These are phyloP conservation scores for Staurois parvus DNA, from an alignment of 2,797 vertebrate species.

Conservation along the genomic window DNA sequence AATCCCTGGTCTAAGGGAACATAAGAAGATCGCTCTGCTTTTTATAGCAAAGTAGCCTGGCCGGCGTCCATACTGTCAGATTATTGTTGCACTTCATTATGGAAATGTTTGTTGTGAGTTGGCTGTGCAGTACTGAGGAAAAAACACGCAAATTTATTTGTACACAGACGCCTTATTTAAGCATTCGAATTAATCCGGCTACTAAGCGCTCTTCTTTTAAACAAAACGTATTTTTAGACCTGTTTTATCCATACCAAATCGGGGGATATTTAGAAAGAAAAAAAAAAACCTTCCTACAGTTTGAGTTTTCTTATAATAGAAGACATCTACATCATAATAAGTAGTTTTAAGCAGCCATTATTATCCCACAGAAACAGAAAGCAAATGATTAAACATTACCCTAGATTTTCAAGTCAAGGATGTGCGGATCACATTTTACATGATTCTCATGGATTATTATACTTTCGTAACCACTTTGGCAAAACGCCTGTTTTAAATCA, in stretches of 20 bases:
- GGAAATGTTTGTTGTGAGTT: constrained; percentile 2
- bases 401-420: background rate
- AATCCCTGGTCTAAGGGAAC: constrained; percentile 26
- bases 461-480: no score
- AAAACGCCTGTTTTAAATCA: no score
- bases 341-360: background rate
- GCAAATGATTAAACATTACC: background rate
- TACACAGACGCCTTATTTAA: background rate
- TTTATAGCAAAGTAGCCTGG: constrained; percentile 43
- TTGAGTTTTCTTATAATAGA: constrained; percentile 1
- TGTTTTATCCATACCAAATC: background rate
- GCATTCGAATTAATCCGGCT: background rate
- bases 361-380: background rate
- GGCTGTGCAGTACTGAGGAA: background rate
- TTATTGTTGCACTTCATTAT: constrained; percentile 11
- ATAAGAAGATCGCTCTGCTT: constrained; percentile 45
- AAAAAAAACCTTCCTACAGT: background rate
- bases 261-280: background rate
- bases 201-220: background rate
- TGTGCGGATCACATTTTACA: background rate
- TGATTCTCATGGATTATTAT: background rate
- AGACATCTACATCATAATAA: background rate
- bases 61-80: constrained; percentile 9
- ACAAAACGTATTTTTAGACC: background rate
- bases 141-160: background rate